Evolutionary conservation across 2,888 invertebrate genomes (phyloP).

Genomic region (Encarsia formosa): DNA sequence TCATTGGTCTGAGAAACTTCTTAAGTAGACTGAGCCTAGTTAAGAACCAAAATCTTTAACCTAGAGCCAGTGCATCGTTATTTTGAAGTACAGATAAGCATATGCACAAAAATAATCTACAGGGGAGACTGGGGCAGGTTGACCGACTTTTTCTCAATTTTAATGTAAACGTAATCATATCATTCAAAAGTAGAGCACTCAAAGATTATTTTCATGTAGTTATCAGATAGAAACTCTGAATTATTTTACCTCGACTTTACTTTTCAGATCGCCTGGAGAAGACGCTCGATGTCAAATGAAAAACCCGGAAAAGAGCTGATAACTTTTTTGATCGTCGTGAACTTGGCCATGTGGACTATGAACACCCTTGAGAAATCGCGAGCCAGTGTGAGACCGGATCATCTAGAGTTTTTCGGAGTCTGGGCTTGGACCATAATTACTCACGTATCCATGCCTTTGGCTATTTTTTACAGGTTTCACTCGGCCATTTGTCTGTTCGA

Average conservation of each 20-base stretch:
- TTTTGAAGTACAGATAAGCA: not conserved
- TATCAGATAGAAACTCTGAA: not conserved
- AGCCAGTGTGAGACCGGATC: conserved; percentile 77
- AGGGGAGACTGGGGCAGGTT: too few relatives aligned
- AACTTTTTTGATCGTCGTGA: conserved; percentile 76
- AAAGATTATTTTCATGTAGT: too few relatives aligned
- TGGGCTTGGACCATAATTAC: conserved; percentile 92
- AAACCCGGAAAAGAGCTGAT: conserved; percentile 84
- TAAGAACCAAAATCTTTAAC: too few relatives aligned
- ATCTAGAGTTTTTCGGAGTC: conserved; percentile 76
- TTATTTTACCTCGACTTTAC: not conserved
- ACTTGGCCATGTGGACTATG: conserved; percentile 83
- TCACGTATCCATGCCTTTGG: conserved; percentile 82
- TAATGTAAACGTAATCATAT: too few relatives aligned
- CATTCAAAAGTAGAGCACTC: too few relatives aligned
- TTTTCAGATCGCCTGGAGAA: conserved; percentile 60
- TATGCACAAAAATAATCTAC: too few relatives aligned
- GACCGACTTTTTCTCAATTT: too few relatives aligned
- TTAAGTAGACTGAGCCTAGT: too few relatives aligned
- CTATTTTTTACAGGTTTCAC: conserved; percentile 87
- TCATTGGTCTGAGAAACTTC: too few relatives aligned
- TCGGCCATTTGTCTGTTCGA: conserved; percentile 89
- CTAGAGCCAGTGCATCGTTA: not conserved
- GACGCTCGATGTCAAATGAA: conserved; percentile 65
- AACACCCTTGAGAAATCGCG: conserved; percentile 81